phyloP scores from a whole-genome alignment of 2,797 vertebrate species.

The Lagorchestes hirsutus region DNA sequence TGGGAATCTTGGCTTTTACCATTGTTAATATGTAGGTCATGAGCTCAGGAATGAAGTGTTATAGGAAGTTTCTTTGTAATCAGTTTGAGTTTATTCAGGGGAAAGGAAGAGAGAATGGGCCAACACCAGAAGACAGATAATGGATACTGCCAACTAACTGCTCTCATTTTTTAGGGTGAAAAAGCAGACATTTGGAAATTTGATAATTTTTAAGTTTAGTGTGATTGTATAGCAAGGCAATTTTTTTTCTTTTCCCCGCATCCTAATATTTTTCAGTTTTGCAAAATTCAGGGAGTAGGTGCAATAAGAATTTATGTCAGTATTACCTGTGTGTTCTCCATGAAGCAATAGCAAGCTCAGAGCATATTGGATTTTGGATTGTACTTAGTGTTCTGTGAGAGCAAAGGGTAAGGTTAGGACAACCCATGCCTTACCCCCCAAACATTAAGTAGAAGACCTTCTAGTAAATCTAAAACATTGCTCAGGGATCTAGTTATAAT shows the following conservation, averaged over 20 bases:
- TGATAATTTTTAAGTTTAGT: fast-evolving
- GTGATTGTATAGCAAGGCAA: conserved; percentile 24
- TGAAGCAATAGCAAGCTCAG: not conserved
- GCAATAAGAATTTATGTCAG: not conserved
- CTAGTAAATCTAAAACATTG: conserved; percentile 56
- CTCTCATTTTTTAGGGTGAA: not conserved
- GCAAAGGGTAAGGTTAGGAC: conserved; percentile 48
- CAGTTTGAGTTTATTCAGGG: not conserved
- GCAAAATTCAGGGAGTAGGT: conserved; percentile 29
- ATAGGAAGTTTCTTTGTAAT: conserved; percentile 24
- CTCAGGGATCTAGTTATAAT: conserved; percentile 61
- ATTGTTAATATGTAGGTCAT: conserved; percentile 39
- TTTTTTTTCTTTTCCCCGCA: conserved; percentile 58
- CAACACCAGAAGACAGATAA: not conserved
- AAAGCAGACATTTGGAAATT: not conserved
- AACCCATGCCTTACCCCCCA: conserved; percentile 63
- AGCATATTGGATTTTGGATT: not conserved
- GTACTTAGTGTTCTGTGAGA: not conserved
- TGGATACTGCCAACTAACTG: not conserved
- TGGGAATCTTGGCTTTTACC: conserved; percentile 1
- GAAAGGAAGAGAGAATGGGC: conserved; percentile 18
- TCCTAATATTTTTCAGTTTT: conserved; percentile 57
- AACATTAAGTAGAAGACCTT: conserved; percentile 52
- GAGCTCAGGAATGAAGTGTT: conserved; percentile 53
- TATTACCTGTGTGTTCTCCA: not conserved